These are phyloP conservation scores for Mallotus villosus DNA, from an alignment of 2,797 vertebrate genomes.

Conservation along the genomic window DNA sequence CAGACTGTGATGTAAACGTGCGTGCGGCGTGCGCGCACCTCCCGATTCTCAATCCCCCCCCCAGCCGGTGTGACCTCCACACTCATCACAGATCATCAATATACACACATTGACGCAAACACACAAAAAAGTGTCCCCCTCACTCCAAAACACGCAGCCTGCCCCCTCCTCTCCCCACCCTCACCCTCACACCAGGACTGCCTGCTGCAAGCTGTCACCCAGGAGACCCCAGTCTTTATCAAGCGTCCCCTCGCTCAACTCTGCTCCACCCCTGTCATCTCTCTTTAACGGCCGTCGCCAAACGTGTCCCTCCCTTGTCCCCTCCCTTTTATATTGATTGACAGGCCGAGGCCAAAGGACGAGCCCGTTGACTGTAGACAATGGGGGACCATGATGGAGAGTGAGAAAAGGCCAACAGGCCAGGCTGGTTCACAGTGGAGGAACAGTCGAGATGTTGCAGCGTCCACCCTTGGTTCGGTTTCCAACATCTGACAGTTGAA, in stretches of 20 bases:
- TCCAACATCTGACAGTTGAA: no score
- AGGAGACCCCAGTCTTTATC: slow-evolving; percentile 1
- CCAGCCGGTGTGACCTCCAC: not conserved
- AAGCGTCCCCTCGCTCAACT: not conserved
- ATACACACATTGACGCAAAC: slow-evolving; percentile 23
- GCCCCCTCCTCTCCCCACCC: not conserved
- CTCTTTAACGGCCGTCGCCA: slow-evolving; percentile 14
- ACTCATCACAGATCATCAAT: not conserved
- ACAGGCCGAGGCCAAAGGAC: slow-evolving; percentile 55
- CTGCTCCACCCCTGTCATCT: slow-evolving; percentile 7
- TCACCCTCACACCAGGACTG: slow-evolving; percentile 1
- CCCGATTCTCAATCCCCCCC: not conserved
- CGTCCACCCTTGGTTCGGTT: slow-evolving; percentile 12
- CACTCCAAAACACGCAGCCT: not conserved
- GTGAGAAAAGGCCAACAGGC: slow-evolving; percentile 24
- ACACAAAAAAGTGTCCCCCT: slow-evolving; percentile 27
- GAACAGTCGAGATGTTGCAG: slow-evolving; percentile 6
- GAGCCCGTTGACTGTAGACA: slow-evolving; percentile 38
- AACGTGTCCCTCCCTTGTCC: slow-evolving; percentile 28
- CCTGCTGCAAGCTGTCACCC: slow-evolving; percentile 39
- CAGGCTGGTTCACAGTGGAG: slow-evolving; percentile 20
- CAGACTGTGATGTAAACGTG: not conserved
- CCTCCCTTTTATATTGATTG: slow-evolving; percentile 46
- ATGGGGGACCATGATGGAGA: slow-evolving; percentile 27
- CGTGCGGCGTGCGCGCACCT: not conserved